phyloP scores from a whole-genome alignment of 2,888 invertebrate genomes.

The Drosophila prolongata region DNA sequence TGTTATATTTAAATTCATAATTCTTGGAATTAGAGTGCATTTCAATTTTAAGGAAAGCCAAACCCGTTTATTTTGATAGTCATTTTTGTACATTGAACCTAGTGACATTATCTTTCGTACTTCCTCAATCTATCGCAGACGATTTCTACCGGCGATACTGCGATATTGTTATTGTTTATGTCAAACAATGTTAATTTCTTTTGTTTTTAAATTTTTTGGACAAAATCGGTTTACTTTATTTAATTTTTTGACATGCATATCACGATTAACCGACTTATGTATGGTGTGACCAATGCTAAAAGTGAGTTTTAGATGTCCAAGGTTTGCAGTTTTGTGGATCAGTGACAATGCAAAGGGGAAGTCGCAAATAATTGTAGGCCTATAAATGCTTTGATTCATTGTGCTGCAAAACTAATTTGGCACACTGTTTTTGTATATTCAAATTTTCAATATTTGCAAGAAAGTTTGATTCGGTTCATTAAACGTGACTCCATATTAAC shows the following conservation, averaged over 20 bases:
- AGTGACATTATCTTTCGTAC: conserved; percentile 21
- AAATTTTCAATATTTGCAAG: conserved; percentile 1
- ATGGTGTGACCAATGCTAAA: conserved; percentile 36
- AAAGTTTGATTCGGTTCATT: conserved; percentile 27
- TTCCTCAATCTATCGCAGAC: conserved; percentile 39
- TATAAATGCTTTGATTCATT: conserved; percentile 8
- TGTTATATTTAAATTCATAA: background rate
- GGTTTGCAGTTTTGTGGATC: conserved; percentile 33
- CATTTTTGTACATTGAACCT: conserved; percentile 46
- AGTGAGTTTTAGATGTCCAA: conserved; percentile 36
- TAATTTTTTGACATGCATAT: conserved; percentile 40
- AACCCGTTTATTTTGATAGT: conserved; percentile 13
- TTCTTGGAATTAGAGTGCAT: background rate
- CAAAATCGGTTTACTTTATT: background rate
- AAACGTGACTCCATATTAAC: conserved; percentile 32
- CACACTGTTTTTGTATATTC: background rate
- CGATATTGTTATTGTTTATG: conserved; percentile 7
- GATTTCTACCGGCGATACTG: conserved; percentile 26
- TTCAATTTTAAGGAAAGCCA: background rate
- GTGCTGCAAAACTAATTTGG: background rate
- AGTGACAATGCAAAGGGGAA: conserved; percentile 18
- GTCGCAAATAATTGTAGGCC: conserved; percentile 13
- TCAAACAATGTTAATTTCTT: background rate
- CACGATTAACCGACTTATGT: conserved; percentile 47
- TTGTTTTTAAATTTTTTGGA: conserved; percentile 2